Evolutionary conservation across 1,140 invertebrate genomes (phyloP), one percentile per base, ranked within the genome.

Genomic region (Xylocopa sonorina): DNA sequence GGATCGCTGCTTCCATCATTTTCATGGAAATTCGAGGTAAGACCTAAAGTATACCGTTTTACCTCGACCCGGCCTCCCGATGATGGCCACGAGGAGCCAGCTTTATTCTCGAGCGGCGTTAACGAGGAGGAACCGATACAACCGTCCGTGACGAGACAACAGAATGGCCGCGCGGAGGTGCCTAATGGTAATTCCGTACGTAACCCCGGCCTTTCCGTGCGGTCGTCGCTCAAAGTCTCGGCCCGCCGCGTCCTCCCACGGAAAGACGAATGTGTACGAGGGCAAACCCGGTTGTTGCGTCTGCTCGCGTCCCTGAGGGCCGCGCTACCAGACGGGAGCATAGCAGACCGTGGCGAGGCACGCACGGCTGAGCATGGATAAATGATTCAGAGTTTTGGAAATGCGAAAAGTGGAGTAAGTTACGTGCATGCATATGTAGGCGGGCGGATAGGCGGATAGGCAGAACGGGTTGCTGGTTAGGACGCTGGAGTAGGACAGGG

Each of bases 331-430:
- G 74, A 78, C 80, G 80, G 63, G 57, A 74, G 57, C 62, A 55
- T 69, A 43, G 67, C 53, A 50, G 24, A 62, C n/a, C 72, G 77
- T 79, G 58, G 83, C 69, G 64, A 80, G 78, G 69, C 84, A 80
- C 85, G 87, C 87, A 88, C 82, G 87, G 81, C 78, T 85, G 87
- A 85, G 68, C 87, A 85, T 53, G 87, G 82, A 88, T 88, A 88
- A 88, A 88, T 88, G 87, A 88, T 88, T 88, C 87, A 88, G 87
- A 87, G 80, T 88, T 88, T 88, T 83, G 80, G 84, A 88, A 88
- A 88, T 88, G 85, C 82, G 85, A 83, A 88, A 89, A 90, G 87
- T 88, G 86, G 82, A 88, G 86, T 88, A 78, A 83, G 62, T 75
- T 78, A n/a, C n/a, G n/a, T n/a, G 68, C 57, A 69, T 80, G 79